Base-by-base conservation (phyloP, 2,113 vertebrate species). In the Camarhynchus parvulus region DNA sequence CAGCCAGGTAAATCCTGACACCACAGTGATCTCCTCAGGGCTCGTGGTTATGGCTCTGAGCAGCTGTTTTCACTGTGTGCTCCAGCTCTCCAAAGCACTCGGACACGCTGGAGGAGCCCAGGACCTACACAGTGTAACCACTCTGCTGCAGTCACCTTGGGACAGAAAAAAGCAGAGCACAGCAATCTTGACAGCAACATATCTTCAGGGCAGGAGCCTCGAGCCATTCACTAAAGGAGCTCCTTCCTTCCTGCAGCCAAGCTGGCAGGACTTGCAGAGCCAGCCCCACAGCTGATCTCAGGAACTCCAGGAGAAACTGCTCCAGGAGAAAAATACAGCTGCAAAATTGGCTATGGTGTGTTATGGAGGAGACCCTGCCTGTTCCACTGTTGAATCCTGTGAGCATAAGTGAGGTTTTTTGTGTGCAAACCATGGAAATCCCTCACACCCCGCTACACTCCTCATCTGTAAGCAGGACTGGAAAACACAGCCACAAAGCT, bases 31-130 rank as follows among this genome's bases (percentile, higher is more conserved):
- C 53, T 50, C 66, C 49, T 39, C 3, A 2, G 37, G 17, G 63
- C 35, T 61, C 1, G 0, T 1, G 5, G 35, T 10, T 12, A 8
- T 1, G 15, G 39, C 70, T 67, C 87, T 62, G 27, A 77, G 79
- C 20, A 66, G 58, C 30, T 4, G 1, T 15, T 63, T 64, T 46
- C 28, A 13, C 49, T 44, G 2, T 18, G 20, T 46, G 68, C 69
- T 72, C 64, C 21, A 39, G 21, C 18, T 75, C 62, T 75, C 42
- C 1, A 4, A 27, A n/a, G 30, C 22, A 39, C 42, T 15, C 1
- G 0, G 47, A 52, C 68, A 74, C 24, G 21, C 4, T 28, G 21
- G 35, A 81, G 81, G 30, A 63, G 44, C 42, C 50, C 42, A 41
- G 56, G 11, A 69, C 25, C 44, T 14, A 12, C 0, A 1, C n/a